Percentiles rank a stretch among this genome's conserved stretches.
Conservation (phyloP, 2,888 invertebrate species). For the Anorthoa munda region DNA sequence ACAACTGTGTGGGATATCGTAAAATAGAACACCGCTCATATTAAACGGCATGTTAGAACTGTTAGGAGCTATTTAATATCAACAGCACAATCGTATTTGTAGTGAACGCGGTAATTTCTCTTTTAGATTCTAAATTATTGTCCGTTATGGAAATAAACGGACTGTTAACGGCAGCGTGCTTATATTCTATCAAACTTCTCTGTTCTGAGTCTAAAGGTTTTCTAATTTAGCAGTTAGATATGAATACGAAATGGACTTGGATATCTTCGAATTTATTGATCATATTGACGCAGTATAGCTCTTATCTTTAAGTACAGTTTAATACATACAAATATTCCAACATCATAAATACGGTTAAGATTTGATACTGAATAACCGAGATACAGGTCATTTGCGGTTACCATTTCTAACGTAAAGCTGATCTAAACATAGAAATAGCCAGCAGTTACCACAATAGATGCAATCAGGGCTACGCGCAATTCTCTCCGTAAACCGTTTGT, state of each 20-base stretch:
- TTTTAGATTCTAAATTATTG: conserved; percentile 40
- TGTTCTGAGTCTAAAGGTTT: conserved; percentile 10
- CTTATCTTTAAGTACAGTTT: background rate
- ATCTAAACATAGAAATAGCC: conserved; percentile 55
- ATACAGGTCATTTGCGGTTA: conserved; percentile 36
- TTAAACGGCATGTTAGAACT: conserved; percentile 43
- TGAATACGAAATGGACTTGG: conserved; percentile 12
- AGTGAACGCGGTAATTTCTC: conserved; percentile 52
- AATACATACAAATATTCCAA: conserved; percentile 12
- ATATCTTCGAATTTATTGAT: conserved; percentile 25
- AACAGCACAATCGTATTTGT: conserved; percentile 42
- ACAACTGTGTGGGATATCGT: conserved; percentile 62
- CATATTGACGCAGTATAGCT: background rate
- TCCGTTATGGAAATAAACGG: conserved; percentile 41
- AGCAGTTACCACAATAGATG: conserved; percentile 47
- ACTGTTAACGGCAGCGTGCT: conserved; percentile 18
- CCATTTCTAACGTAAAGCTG: conserved; percentile 52
- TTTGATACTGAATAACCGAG: conserved; percentile 14
- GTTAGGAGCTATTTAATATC: conserved; percentile 49
- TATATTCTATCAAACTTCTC: conserved; percentile 16
- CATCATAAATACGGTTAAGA: conserved; percentile 14
- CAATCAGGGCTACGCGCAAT: conserved; percentile 37
- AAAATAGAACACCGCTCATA: conserved; percentile 55
- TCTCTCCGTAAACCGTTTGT: conserved; percentile 31
- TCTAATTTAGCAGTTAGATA: conserved; percentile 16